Evolutionary conservation across 2,113 vertebrate genomes (phyloP).

Genomic region (Hippocampus mohnikei): DNA sequence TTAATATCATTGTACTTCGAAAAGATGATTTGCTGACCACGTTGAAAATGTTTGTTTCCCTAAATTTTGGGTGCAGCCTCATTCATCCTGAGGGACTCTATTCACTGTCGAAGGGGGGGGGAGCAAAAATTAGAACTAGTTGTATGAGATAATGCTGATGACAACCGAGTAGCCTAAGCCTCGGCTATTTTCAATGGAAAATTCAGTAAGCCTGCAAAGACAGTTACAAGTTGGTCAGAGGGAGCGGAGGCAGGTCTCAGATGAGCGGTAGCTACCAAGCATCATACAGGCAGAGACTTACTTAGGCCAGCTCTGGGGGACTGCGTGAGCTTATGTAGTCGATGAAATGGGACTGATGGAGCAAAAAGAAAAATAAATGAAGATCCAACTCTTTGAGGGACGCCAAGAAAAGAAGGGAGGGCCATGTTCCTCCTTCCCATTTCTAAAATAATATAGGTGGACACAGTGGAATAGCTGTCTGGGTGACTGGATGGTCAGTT

Average conservation of each 20-base stretch:
- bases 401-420: slow-evolving; percentile 28
- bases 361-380: slow-evolving; percentile 53
- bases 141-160: not conserved
- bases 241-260: slow-evolving; percentile 25
- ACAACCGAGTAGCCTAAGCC: not conserved
- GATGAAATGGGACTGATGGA: slow-evolving; percentile 41
- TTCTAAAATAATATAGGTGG: slow-evolving; percentile 36
- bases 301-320: slow-evolving; percentile 33
- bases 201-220: slow-evolving; percentile 14
- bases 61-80: not conserved
- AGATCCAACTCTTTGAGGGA: slow-evolving; percentile 47
- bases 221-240: slow-evolving; percentile 19
- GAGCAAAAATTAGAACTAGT: not conserved
- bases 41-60: not conserved
- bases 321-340: slow-evolving; percentile 21
- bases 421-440: slow-evolving; percentile 34
- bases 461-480: slow-evolving; percentile 26
- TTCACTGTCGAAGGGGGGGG: too few species aligned
- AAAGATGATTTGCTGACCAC: not conserved
- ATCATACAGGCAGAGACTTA: slow-evolving; percentile 20
- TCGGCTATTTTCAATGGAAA: not conserved
- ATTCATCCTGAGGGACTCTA: not conserved
- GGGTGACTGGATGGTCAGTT: slow-evolving; percentile 24
- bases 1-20: slow-evolving; percentile 10
- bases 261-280: slow-evolving; percentile 36